Conservation (phyloP, 2,113 vertebrate species). For the Ictalurus furcatus region DNA sequence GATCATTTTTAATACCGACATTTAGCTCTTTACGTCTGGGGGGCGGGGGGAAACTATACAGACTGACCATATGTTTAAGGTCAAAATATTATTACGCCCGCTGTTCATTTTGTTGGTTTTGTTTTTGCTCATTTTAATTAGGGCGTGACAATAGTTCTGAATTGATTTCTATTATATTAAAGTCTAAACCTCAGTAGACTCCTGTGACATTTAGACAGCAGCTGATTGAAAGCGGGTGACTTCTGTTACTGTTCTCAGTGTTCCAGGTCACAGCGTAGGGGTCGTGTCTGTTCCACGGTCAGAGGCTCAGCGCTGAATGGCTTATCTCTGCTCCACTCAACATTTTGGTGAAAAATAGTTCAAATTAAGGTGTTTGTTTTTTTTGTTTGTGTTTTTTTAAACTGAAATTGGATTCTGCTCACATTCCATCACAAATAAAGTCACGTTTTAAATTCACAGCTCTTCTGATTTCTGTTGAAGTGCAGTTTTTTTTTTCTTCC, state of each 20-base stretch:
- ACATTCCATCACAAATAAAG: conserved; percentile 52
- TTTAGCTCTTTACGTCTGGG: no score
- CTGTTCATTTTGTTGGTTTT: not conserved
- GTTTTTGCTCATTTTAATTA: not conserved
- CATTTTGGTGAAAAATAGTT: not conserved
- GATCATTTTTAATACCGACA: not conserved
- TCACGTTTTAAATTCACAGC: conserved; percentile 13
- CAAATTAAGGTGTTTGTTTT: not conserved
- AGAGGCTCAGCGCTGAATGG: not conserved
- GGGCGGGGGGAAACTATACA: not conserved
- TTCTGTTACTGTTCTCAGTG: conserved; percentile 40
- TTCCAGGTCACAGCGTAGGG: conserved; percentile 55
- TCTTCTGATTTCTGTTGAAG: not conserved
- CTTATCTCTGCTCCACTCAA: not conserved
- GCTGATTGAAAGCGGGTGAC: conserved; percentile 20
- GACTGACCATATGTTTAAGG: not conserved
- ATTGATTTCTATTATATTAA: not conserved
- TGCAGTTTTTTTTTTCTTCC: not conserved
- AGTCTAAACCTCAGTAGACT: no score
- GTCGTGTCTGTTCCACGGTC: conserved; percentile 52
- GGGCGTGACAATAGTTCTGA: not conserved
- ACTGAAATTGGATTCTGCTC: not conserved
- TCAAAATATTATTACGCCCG: not conserved
- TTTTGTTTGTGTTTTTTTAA: not conserved
- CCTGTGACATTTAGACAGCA: conserved; percentile 17